phyloP scores from a whole-genome alignment of 2,888 invertebrate genomes.

The Agonopterix heracliana region DNA sequence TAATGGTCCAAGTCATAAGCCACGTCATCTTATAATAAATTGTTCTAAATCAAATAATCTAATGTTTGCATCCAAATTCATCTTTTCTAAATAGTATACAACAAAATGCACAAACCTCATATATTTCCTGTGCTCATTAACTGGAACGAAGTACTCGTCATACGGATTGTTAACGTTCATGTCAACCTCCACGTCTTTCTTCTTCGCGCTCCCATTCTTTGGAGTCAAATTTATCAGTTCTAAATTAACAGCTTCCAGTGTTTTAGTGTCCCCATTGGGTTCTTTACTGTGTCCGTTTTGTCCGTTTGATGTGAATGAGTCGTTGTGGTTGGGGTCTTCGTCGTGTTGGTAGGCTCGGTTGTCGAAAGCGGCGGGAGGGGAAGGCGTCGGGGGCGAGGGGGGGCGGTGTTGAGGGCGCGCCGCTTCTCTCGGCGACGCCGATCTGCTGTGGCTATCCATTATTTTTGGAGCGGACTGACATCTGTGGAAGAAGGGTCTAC shows the following conservation, averaged over 20 bases:
- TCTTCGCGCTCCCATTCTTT: conserved; percentile 76
- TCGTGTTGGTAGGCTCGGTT: conserved; percentile 66
- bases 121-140: conserved; percentile 89
- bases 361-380: conserved; percentile 58
- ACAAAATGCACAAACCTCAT: conserved; percentile 80
- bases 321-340: conserved; percentile 66
- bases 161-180: conserved; percentile 82
- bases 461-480: conserved; percentile 71
- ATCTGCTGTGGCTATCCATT: conserved; percentile 71
- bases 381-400: conserved; percentile 53
- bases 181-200: conserved; percentile 80
- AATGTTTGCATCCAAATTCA: no score
- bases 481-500: conserved; percentile 37
- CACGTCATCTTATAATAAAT: no score
- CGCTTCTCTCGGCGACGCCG: conserved; percentile 71
- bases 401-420: conserved; percentile 65
- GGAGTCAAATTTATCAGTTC: conserved; percentile 85
- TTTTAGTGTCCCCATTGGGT: conserved; percentile 63
- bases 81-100: no score
- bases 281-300: conserved; percentile 61
- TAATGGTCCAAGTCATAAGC: no score
- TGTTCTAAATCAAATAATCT: no score
- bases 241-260: conserved; percentile 84
- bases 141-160: conserved; percentile 90
- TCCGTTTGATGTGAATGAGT: conserved; percentile 65